These are phyloP conservation scores for Ichneumoninae sp. DNA, from an alignment of 2,888 invertebrate species.

Conservation along the genomic window DNA sequence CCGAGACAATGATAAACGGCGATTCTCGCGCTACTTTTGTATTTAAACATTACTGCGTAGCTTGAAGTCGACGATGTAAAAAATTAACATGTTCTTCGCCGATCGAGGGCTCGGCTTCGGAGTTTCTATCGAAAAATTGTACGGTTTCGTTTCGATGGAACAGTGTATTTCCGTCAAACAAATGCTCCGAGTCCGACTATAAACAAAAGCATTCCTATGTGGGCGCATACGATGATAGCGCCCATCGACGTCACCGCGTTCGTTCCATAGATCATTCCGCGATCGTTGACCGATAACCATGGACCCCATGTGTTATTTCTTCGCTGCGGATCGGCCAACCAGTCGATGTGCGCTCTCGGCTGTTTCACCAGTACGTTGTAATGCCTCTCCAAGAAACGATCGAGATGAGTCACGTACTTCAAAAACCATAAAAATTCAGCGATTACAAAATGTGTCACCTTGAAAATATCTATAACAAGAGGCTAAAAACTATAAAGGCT, in stretches of 20 bases:
- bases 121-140: slow-evolving; percentile 44
- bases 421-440: too few species aligned
- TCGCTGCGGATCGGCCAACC: slow-evolving; percentile 88
- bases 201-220: slow-evolving; percentile 73
- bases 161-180: slow-evolving; percentile 72
- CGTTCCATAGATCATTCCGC: slow-evolving; percentile 67
- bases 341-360: slow-evolving; percentile 75
- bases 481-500: too few species aligned
- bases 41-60: slow-evolving; percentile 31
- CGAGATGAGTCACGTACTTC: slow-evolving; percentile 70
- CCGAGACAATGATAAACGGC: not conserved
- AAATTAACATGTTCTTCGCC: slow-evolving; percentile 13
- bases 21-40: not conserved
- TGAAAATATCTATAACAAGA: too few species aligned
- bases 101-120: slow-evolving; percentile 33
- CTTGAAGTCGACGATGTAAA: slow-evolving; percentile 26
- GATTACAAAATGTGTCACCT: not conserved
- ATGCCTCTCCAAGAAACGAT: slow-evolving; percentile 76
- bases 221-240: slow-evolving; percentile 73
- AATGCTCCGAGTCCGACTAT: slow-evolving; percentile 73
- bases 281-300: slow-evolving; percentile 84
- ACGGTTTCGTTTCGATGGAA: slow-evolving; percentile 56
- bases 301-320: slow-evolving; percentile 91
- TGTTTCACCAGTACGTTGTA: slow-evolving; percentile 75
- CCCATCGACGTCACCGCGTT: slow-evolving; percentile 72